Evolutionary conservation across 2,113 vertebrate species (phyloP).

Genomic region (Falcunculus frontatus): DNA sequence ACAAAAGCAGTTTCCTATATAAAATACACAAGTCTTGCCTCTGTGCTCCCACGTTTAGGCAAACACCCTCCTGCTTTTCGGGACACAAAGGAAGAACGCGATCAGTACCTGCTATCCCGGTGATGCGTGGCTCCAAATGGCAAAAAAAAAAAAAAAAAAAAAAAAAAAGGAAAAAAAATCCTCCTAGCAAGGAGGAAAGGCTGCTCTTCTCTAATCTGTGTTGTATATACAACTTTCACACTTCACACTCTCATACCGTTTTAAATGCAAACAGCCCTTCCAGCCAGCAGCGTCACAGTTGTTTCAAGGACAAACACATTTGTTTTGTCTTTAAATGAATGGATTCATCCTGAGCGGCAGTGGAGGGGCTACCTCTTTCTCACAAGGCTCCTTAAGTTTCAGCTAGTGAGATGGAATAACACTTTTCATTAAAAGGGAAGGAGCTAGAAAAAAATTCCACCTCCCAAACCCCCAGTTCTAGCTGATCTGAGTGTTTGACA

Average conservation of each 20-base stretch:
- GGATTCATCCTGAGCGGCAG: background rate
- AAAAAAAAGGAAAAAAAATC: accelerated
- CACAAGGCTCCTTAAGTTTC: background rate
- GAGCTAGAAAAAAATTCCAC: background rate
- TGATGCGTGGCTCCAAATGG: background rate
- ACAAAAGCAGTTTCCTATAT: constrained; percentile 52
- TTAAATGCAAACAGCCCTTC: constrained; percentile 1
- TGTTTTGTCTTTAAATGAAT: constrained; percentile 18
- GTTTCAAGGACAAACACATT: constrained; percentile 17
- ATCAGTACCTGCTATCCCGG: background rate
- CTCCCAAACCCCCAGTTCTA: background rate
- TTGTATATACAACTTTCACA: background rate
- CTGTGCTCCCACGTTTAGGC: constrained; percentile 21
- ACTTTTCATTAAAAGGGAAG: background rate
- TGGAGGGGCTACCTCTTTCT: background rate
- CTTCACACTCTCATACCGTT: background rate
- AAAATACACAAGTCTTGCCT: constrained; percentile 33
- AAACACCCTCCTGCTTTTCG: background rate
- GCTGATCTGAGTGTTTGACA: background rate
- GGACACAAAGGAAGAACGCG: background rate
- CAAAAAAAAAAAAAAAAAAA: background rate
- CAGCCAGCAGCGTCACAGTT: background rate
- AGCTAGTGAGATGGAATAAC: background rate
- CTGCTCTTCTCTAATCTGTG: background rate
- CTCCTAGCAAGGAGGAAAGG: background rate